Percentiles rank a stretch among this genome's conserved stretches.
These are phyloP conservation scores for Subanguina moxae DNA, from an alignment of 1,140 invertebrate species.

Conservation along the genomic window DNA sequence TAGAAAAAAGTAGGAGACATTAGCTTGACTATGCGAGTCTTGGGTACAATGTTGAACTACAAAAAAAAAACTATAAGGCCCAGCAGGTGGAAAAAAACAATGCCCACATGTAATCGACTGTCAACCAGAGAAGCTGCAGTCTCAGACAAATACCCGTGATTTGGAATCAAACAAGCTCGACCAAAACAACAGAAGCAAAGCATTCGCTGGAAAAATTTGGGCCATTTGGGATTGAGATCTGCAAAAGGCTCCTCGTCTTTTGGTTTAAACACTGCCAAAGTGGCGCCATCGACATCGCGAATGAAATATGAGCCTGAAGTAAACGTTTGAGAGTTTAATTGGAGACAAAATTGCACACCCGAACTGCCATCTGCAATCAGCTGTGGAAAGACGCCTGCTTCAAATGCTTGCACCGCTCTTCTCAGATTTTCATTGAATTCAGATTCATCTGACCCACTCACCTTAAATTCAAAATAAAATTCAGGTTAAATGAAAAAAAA, in stretches of 20 bases:
- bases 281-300: constrained; percentile 23
- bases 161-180: constrained; percentile 91
- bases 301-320: constrained; percentile 48
- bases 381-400: constrained; percentile 83
- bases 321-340: not conserved
- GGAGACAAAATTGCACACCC: constrained; percentile 63
- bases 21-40: constrained; percentile 49
- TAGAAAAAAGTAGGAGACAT: constrained; percentile 50
- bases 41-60: constrained; percentile 49
- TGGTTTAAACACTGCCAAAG: constrained; percentile 80
- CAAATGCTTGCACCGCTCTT: constrained; percentile 88
- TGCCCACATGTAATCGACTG: constrained; percentile 75
- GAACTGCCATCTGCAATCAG: constrained; percentile 91
- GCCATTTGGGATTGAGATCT: constrained; percentile 97
- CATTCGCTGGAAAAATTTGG: constrained; percentile 98
- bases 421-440: constrained; percentile 82
- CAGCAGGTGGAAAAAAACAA: too few relatives aligned
- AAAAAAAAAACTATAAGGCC: constrained; percentile 18
- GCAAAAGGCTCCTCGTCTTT: constrained; percentile 99
- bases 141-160: constrained; percentile 97
- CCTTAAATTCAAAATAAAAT: not conserved
- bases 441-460: constrained; percentile 72
- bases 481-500: too few relatives aligned
- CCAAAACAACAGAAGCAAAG: constrained; percentile 99
- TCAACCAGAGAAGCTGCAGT: constrained; percentile 94